Evolutionary conservation across 2,113 vertebrate genomes (phyloP), one percentile per base, ranked within the genome.

Genomic region (Anolis carolinensis): DNA sequence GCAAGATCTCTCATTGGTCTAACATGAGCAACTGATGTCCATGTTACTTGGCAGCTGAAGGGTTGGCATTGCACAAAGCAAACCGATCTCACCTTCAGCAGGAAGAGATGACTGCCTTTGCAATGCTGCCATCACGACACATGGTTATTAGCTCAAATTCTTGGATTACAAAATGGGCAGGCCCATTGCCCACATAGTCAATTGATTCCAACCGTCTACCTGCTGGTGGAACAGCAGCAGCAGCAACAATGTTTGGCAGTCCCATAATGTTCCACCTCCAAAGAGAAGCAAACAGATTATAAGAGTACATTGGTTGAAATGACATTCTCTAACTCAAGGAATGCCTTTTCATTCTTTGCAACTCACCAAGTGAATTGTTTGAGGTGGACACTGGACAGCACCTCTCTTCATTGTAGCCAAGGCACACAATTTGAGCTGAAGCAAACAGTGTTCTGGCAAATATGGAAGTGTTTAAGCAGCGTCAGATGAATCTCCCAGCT

Each of bases 391-490:
- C 3, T 44, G 39, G 39, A 81, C 73, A 36, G 7, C n/a, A 48
- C 1, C 11, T 34, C 32, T 44, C 67, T 62, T 0, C 67, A 0
- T 2, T 50, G 1, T 20, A 5, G 89, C 85, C 86, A 83, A 0
- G 71, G 84, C 78, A 5, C n/a, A 55, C 48, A 4, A 4, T 18
- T 34, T 55, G 8, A 65, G 50, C 82, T 62, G 4, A 1, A 13
- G 87, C 2, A 0, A 52, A 36, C 67, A 75, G 83, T 83, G 0
- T 55, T 92, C 89, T 81, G 0, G 5, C 0, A 68, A 87, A 86
- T 39, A 87, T 95, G 94, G 94, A 92, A 92, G 87, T 0, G 90
- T 89, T 93, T 91, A 86, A 85, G 88, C 76, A 89, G 90, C 68
- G 89, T 25, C 92, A 39, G 88, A 11, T 52, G 2, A 86, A 83